A percentile compares a stretch with the other conserved stretches of the same genome.
Conservation (phyloP, 2,113 vertebrate species). For the Neodontobutis hainanensis region DNA sequence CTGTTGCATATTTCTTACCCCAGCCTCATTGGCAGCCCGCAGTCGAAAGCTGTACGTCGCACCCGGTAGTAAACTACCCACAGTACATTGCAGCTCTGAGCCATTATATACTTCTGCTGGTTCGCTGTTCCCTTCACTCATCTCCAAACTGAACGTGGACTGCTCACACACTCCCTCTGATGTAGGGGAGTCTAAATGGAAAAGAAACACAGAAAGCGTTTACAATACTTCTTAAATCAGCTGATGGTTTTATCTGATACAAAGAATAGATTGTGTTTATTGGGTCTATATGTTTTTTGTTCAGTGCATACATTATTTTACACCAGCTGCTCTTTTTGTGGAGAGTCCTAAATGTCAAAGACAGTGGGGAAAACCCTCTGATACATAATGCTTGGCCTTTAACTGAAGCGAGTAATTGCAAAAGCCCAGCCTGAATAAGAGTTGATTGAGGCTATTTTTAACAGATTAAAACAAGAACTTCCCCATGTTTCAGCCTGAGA, state of each 20-base stretch:
- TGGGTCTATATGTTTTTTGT: too few relatives aligned
- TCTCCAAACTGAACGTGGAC: slow-evolving; percentile 91
- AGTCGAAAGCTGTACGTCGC: slow-evolving; percentile 89
- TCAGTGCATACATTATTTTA: not conserved
- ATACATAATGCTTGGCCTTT: slow-evolving; percentile 52
- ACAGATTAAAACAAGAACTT: slow-evolving; percentile 50
- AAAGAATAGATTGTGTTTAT: too few relatives aligned
- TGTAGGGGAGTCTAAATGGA: slow-evolving; percentile 62
- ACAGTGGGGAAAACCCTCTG: slow-evolving; percentile 46
- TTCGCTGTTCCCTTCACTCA: slow-evolving; percentile 81
- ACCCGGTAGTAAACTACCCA: slow-evolving; percentile 90
- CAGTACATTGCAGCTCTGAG: slow-evolving; percentile 86
- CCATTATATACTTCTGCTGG: slow-evolving; percentile 88
- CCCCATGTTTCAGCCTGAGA: slow-evolving; percentile 19
- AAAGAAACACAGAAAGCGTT: not conserved
- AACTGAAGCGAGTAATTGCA: slow-evolving; percentile 35
- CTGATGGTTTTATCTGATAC: not conserved
- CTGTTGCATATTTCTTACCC: slow-evolving; percentile 80
- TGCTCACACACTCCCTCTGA: slow-evolving; percentile 81
- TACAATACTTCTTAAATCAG: not conserved
- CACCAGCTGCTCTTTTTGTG: slow-evolving; percentile 14
- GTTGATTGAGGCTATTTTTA: slow-evolving; percentile 38
- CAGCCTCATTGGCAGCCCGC: slow-evolving; percentile 89
- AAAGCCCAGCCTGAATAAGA: slow-evolving; percentile 35
- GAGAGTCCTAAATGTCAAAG: slow-evolving; percentile 24